Evolutionary conservation across 2,888 invertebrate species (phyloP).

Genomic region (Carterocephalus palaemon): DNA sequence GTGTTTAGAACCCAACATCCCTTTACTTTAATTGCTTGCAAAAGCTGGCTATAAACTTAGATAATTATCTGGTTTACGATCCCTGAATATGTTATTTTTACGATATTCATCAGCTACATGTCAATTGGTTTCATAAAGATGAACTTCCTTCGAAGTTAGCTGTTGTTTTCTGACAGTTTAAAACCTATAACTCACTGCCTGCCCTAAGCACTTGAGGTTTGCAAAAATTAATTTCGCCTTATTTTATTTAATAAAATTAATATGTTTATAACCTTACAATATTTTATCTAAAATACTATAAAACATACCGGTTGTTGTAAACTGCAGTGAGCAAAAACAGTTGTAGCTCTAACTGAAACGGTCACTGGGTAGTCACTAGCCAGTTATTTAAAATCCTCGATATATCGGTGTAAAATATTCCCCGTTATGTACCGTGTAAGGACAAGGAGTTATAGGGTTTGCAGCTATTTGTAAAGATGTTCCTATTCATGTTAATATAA

Average conservation of each 20-base stretch:
- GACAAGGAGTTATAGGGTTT: constrained; percentile 15
- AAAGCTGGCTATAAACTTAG: constrained; percentile 10
- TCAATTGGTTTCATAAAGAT: constrained; percentile 15
- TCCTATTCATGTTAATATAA: too few relatives aligned
- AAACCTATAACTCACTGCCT: too few relatives aligned
- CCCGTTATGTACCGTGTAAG: constrained; percentile 25
- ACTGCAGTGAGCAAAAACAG: constrained; percentile 13
- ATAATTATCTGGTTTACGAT: constrained; percentile 17
- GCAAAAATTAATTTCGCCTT: too few relatives aligned
- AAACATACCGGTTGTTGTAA: too few relatives aligned
- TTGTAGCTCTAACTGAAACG: constrained; percentile 2
- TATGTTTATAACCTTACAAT: too few relatives aligned
- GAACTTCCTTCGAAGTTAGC: too few relatives aligned
- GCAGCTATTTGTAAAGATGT: too few relatives aligned
- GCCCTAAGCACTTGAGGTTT: too few relatives aligned
- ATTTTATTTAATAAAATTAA: too few relatives aligned
- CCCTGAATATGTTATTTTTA: constrained; percentile 12
- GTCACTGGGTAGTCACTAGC: constrained; percentile 9
- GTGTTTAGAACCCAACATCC: too few relatives aligned
- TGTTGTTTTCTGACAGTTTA: too few relatives aligned
- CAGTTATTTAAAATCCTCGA: constrained; percentile 25
- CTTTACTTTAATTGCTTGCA: constrained; percentile 14
- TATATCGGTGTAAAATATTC: constrained; percentile 20
- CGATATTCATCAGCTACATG: constrained; percentile 4
- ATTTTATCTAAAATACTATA: too few relatives aligned